Evolutionary conservation across 2,888 invertebrate genomes (phyloP), one percentile per base, ranked within the genome.

Genomic region (Amphimallon solstitiale): DNA sequence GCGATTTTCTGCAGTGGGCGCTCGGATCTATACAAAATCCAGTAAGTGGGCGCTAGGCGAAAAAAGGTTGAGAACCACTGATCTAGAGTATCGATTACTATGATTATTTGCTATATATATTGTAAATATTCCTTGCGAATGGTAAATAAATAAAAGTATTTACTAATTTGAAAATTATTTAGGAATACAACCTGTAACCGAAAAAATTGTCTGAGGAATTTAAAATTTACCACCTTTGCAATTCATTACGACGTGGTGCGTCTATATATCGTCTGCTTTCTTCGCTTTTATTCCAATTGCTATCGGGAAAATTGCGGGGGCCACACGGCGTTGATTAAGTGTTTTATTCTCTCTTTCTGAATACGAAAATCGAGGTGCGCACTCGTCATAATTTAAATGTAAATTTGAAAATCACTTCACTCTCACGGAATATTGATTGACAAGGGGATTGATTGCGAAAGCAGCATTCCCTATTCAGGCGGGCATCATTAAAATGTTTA

Each of bases 341-440:
- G 74, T 72, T 73, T 73, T 70, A 70, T 71, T 72, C 71, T 60
- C 72, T 73, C 71, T 72, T 72, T 72, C 70, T 65, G 65, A 65
- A 66, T 54, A 38, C 43, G 15, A 37, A 40, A 21, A 23, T 40
- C 64, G 71, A 68, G 69, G 69, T 63, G 56, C 65, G 69, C 70
- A 71, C 68, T 70, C 72, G 71, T 68, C 72, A 75, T 74, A 74
- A 75, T 75, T 74, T 74, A 75, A 74, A 75, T 75, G 76, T 74
- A 76, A 76, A 76, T 76, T 75, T 71, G 69, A 69, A 73, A 74
- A 75, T 74, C 72, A 72, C 71, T 73, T 70, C 70, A 71, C 70
- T 61, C 60, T 67, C 70, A 65, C 72, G 66, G 66, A 64, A 70
- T 73, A 74, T 72, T 69, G 72, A 74, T 72, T 74, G 71, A 74